Percentiles rank a stretch among this genome's conserved stretches.
phyloP scores from a whole-genome alignment of 2,113 vertebrate species.

The Mohoua ochrocephala region DNA sequence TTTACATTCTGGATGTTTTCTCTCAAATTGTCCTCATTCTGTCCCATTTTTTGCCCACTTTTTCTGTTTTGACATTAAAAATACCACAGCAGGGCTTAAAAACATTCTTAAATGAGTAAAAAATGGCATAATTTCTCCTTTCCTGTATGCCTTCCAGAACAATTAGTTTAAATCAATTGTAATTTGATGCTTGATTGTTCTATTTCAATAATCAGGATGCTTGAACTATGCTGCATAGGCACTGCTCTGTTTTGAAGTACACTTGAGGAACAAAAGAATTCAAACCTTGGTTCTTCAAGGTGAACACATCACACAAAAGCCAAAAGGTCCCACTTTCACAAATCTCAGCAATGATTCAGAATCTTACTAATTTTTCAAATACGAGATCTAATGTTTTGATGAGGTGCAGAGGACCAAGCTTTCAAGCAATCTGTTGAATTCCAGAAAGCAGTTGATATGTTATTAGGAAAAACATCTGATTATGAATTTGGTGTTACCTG shows the following conservation, averaged over 20 bases:
- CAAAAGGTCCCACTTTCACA: not conserved
- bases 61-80: not conserved
- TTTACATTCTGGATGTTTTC: not conserved
- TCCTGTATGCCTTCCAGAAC: fast-evolving
- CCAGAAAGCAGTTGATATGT: not conserved
- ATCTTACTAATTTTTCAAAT: not conserved
- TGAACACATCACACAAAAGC: not conserved
- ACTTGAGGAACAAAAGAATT: not conserved
- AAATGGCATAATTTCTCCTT: not conserved
- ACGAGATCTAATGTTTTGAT: not conserved
- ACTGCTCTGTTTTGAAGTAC: not conserved
- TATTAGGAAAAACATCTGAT: not conserved
- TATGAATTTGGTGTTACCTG: not conserved
- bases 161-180: not conserved
- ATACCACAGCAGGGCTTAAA: not conserved
- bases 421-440: not conserved
- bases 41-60: not conserved
- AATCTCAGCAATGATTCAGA: not conserved
- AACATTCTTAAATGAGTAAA: not conserved
- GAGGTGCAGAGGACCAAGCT: not conserved
- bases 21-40: not conserved
- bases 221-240: not conserved
- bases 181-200: not conserved
- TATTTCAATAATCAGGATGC: not conserved
- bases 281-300: not conserved